A percentile compares a stretch with the other conserved stretches of the same genome.
Conservation (phyloP, 2,888 invertebrate species). For the Lucinisca nassula region DNA sequence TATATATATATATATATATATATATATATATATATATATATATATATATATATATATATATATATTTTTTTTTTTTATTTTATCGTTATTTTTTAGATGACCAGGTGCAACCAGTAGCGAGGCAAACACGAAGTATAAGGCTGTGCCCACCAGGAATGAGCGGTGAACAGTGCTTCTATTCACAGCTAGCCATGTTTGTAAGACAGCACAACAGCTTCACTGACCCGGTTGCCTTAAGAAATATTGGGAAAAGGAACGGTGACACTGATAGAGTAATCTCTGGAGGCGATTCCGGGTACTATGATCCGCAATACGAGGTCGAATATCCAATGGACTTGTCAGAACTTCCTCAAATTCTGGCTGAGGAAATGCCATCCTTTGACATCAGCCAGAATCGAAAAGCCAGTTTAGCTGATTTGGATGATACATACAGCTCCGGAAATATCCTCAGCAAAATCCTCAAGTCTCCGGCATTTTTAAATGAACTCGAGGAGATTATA, state of each 20-base stretch:
- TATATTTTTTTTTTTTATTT: too few relatives aligned
- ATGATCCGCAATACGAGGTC: not conserved
- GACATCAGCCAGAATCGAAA: not conserved
- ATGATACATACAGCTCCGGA: not conserved
- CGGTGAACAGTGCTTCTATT: constrained; percentile 57
- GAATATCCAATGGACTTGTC: not conserved
- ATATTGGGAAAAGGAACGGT: constrained; percentile 56
- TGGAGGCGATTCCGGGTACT: not conserved
- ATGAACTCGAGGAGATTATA: not conserved
- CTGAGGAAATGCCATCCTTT: not conserved
- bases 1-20: too few relatives aligned
- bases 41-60: too few relatives aligned
- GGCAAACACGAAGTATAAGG: constrained; percentile 23
- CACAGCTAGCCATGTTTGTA: constrained; percentile 61
- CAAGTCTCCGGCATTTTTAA: not conserved
- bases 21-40: too few relatives aligned
- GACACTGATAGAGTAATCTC: not conserved
- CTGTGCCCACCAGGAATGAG: constrained; percentile 58
- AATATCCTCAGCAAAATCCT: not conserved
- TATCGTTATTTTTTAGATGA: not conserved
- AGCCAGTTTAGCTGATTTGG: not conserved
- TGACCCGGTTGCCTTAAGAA: constrained; percentile 52
- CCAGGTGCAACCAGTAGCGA: not conserved
- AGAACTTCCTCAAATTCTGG: not conserved
- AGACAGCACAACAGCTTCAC: constrained; percentile 57